Evolutionary conservation across 2,888 invertebrate species (phyloP).

Genomic region (Polydrusus tereticollis): DNA sequence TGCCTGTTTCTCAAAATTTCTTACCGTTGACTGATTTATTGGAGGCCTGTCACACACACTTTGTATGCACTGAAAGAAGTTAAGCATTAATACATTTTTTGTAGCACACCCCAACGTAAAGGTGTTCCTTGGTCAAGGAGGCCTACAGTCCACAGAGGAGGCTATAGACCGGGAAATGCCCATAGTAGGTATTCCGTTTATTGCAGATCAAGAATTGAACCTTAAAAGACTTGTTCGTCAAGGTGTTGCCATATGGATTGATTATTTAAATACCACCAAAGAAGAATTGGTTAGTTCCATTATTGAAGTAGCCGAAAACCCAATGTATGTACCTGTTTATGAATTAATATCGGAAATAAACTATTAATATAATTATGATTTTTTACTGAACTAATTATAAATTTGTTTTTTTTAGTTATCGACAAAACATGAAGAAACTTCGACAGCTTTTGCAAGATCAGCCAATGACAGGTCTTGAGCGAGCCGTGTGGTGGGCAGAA

Average conservation of each 20-base stretch:
- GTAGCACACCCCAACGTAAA: slow-evolving; percentile 59
- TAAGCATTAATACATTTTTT: no score
- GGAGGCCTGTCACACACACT: no score
- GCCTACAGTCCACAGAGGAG: slow-evolving; percentile 60
- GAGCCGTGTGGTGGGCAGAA: slow-evolving; percentile 59
- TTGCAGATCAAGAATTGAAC: slow-evolving; percentile 59
- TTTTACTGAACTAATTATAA: neutral
- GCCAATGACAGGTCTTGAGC: slow-evolving; percentile 55
- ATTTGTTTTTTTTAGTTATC: slow-evolving; percentile 48
- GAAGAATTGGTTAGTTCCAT: slow-evolving; percentile 54
- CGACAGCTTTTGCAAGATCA: slow-evolving; percentile 50
- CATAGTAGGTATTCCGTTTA: slow-evolving; percentile 59
- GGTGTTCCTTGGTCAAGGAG: slow-evolving; percentile 58
- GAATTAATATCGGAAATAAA: neutral
- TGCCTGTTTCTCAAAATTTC: no score
- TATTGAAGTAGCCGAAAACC: slow-evolving; percentile 56
- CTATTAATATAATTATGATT: neutral
- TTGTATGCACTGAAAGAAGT: no score
- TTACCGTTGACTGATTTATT: no score
- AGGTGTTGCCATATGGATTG: slow-evolving; percentile 54
- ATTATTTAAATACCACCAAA: slow-evolving; percentile 55
- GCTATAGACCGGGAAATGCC: slow-evolving; percentile 57
- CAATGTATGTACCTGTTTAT: slow-evolving; percentile 50
- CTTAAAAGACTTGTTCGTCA: slow-evolving; percentile 51
- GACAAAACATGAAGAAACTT: slow-evolving; percentile 52